These are phyloP conservation scores for Pelodiscus sinensis DNA, from an alignment of 2,113 vertebrate genomes.

Conservation along the genomic window DNA sequence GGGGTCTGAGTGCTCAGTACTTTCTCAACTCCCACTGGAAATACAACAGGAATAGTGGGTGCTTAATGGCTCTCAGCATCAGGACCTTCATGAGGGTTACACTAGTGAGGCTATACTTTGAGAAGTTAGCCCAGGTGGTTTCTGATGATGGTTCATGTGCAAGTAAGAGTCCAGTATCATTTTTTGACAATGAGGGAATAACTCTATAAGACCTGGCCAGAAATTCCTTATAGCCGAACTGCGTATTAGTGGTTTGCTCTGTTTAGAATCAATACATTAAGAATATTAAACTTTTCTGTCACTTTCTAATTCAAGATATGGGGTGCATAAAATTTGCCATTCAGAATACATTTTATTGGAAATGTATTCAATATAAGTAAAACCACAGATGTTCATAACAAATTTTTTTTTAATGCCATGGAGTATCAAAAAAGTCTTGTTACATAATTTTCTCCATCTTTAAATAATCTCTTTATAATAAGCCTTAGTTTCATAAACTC, in stretches of 20 bases:
- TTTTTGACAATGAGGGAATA: background rate
- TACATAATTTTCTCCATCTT: background rate
- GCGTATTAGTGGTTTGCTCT: background rate
- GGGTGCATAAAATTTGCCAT: background rate
- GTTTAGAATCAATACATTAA: background rate
- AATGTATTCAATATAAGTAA: background rate
- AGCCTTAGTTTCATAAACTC: background rate
- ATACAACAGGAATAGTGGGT: background rate
- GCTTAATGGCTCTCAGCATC: background rate
- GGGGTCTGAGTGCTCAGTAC: background rate
- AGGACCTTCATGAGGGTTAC: background rate
- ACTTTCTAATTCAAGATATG: accelerated
- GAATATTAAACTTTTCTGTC: background rate
- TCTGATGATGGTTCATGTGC: background rate
- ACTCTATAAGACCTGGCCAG: background rate
- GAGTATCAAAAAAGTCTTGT: background rate
- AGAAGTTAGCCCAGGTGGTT: background rate
- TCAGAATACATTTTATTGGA: background rate
- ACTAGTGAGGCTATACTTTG: background rate
- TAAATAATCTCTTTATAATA: background rate
- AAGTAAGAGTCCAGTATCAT: background rate
- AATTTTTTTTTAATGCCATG: background rate
- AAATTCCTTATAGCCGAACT: background rate
- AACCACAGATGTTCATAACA: background rate
- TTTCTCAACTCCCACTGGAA: background rate